Evolutionary conservation across 2,888 invertebrate species (phyloP), one percentile per base, ranked within the genome.

Genomic region (Caenorhabditis sulstoni): DNA sequence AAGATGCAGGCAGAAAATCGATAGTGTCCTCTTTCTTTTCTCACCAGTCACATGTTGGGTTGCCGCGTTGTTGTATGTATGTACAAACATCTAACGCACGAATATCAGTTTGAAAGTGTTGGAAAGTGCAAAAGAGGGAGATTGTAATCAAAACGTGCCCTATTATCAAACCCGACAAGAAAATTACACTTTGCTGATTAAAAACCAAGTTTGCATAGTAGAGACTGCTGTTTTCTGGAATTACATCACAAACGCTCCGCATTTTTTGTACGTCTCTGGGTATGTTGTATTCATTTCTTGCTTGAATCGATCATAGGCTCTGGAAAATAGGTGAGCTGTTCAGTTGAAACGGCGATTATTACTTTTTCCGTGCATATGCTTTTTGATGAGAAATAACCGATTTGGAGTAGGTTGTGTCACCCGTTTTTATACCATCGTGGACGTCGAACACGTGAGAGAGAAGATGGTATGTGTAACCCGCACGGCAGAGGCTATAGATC

Each of bases 401-500:
- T 37, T 62, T 58, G 3, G 82, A 76, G 22, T 81, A 64, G 22
- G n/a, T 49, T 0, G 82, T 79, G 14, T 79, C 73, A 22, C 29
- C 49, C 4, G 35, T 29, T 41, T 84, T 84, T n/a, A 84, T 53
- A 5, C 84, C 84, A 29, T 66, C 37, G 47, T 84, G 84, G 7
- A 85, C 82, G 53, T 85, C 79, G 58, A 85, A 85, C 0, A 78
- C 75, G 45, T 81, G 82, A 0, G 83, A 78, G 8, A 74, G 58
- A 7, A 85, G 58, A 11, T 75, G 62, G 57, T 84, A 85, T 0
- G 64, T 76, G 53, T 80, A 85, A 11, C 78, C 76, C 11, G 83
- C 84, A 11, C 85, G 67, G 44, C 85, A 85, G 11, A 83, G 59
- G 44, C 81, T 82, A 50, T 84, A 85, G 18, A 77, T 37, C 71